Percentiles rank a stretch among this genome's conserved stretches.
Evolutionary conservation across 2,888 invertebrate genomes (phyloP).

Genomic region (Sphaerophoria rueppellii): DNA sequence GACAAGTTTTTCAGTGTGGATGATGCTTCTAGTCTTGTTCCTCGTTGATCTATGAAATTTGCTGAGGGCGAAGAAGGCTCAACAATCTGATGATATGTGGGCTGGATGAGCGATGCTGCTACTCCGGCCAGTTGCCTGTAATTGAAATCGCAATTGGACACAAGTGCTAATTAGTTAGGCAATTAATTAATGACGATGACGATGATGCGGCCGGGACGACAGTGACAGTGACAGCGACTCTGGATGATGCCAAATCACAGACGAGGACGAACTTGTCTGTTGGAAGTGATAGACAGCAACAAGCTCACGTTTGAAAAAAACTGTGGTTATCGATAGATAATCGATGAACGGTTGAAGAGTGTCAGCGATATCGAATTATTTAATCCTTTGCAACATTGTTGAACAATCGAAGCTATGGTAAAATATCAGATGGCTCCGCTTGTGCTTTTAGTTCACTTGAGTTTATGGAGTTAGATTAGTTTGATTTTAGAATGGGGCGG

Average conservation of each 20-base stretch:
- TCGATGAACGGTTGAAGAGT: constrained; percentile 43
- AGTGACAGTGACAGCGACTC: constrained; percentile 42
- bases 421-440: too few relatives aligned
- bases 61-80: constrained; percentile 45
- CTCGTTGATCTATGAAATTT: too few relatives aligned
- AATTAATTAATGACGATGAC: constrained; percentile 66
- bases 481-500: too few relatives aligned
- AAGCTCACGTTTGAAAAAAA: not conserved
- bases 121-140: constrained; percentile 17
- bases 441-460: too few relatives aligned
- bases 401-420: not conserved
- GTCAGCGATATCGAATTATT: constrained; percentile 52
- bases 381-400: constrained; percentile 46
- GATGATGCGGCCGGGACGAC: not conserved
- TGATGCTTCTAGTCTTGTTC: not conserved
- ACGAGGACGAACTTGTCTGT: constrained; percentile 11
- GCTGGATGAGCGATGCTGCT: constrained; percentile 31
- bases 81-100: constrained; percentile 67
- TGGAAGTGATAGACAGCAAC: constrained; percentile 1
- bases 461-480: too few relatives aligned
- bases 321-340: constrained; percentile 26
- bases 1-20: constrained; percentile 11
- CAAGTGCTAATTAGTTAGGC: constrained; percentile 66
- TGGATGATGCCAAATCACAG: constrained; percentile 28
- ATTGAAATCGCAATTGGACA: constrained; percentile 74